A percentile compares a stretch with the other conserved stretches of the same genome.
Conservation (phyloP, 2,113 vertebrate species). For the Nycticebus coucang region DNA sequence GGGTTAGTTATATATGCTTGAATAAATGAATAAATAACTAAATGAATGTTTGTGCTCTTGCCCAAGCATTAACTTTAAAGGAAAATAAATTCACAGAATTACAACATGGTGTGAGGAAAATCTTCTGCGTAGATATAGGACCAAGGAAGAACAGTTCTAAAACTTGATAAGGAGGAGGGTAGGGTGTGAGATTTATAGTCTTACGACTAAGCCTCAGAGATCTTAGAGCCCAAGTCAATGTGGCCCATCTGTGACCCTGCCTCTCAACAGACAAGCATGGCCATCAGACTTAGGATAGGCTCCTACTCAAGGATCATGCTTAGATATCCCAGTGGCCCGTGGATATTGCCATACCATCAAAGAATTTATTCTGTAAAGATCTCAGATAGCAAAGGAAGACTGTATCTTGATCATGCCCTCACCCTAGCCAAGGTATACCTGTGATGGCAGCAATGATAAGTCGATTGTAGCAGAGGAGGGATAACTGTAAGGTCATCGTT, state of each 20-base stretch:
- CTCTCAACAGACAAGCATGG: not conserved
- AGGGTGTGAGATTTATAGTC: not conserved
- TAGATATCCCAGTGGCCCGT: not conserved
- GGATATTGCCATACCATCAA: fast-evolving
- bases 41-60: not conserved
- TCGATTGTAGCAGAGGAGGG: not conserved
- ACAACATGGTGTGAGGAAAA: not conserved
- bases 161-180: not conserved
- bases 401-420: not conserved
- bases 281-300: not conserved
- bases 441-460: not conserved
- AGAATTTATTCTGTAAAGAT: not conserved
- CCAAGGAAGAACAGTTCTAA: not conserved
- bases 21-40: not conserved
- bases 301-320: not conserved
- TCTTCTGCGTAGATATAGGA: not conserved
- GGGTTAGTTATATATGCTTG: not conserved
- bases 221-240: not conserved
- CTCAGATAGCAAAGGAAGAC: not conserved
- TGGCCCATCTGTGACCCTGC: not conserved
- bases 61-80: not conserved
- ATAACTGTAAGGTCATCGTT: slow-evolving; percentile 14
- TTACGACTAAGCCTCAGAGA: not conserved
- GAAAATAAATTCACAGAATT: slow-evolving; percentile 11
- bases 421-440: not conserved